phyloP scores from a whole-genome alignment of 2,888 invertebrate genomes.

The Clunio marinus region DNA sequence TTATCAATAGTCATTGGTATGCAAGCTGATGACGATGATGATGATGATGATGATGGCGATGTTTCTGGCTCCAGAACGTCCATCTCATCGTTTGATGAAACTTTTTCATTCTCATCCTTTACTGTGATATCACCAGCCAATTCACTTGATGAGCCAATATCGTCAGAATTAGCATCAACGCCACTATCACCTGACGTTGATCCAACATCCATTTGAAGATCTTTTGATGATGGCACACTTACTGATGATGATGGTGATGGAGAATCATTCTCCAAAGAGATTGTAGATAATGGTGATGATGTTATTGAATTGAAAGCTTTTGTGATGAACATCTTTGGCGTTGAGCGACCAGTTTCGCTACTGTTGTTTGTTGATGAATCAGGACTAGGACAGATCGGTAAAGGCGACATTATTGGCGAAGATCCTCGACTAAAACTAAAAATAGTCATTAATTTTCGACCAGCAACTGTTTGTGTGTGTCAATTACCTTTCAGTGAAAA shows the following conservation, averaged over 20 bases:
- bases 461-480: no score
- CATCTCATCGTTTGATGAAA: background rate
- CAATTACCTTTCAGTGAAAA: conserved; percentile 50
- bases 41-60: background rate
- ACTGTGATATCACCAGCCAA: background rate
- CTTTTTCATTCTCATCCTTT: background rate
- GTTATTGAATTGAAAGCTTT: conserved; percentile 33
- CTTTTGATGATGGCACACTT: background rate
- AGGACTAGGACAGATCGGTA: conserved; percentile 50
- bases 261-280: conserved; percentile 27
- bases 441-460: background rate
- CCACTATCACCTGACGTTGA: conserved; percentile 24
- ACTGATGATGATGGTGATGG: conserved; percentile 11
- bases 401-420: conserved; percentile 50
- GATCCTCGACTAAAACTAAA: conserved; percentile 47
- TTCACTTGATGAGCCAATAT: conserved; percentile 19
- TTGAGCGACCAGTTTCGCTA: conserved; percentile 47
- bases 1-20: conserved; percentile 27
- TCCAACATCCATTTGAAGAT: conserved; percentile 22
- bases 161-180: conserved; percentile 16
- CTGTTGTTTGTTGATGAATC: conserved; percentile 45
- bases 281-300: conserved; percentile 28
- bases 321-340: conserved; percentile 48
- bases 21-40: background rate
- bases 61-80: background rate